A percentile compares a stretch with the other conserved stretches of the same genome.
Evolutionary conservation across 2,888 invertebrate species (phyloP).

Genomic region (Ceratothoa steindachneri): DNA sequence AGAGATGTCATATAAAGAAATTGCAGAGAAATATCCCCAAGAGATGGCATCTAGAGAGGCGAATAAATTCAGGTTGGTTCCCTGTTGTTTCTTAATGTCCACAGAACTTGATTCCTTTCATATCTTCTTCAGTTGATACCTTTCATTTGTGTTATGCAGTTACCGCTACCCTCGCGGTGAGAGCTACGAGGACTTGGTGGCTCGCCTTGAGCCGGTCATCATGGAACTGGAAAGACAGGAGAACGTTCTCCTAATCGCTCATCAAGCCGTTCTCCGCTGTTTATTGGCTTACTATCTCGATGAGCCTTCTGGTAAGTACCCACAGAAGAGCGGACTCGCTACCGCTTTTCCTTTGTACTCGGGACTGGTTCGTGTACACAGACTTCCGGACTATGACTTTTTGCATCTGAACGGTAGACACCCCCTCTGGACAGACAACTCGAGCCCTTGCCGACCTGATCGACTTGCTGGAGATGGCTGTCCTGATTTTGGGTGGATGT

Average conservation of each 20-base stretch:
- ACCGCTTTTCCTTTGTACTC: too few relatives aligned
- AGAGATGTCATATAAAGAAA: conserved; percentile 88
- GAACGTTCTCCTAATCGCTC: conserved; percentile 77
- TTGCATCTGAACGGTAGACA: too few relatives aligned
- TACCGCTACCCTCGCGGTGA: conserved; percentile 78
- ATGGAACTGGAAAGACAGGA: conserved; percentile 83
- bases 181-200: conserved; percentile 89
- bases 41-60: conserved; percentile 87
- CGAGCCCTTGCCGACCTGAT: too few relatives aligned
- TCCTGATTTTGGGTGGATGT: too few relatives aligned
- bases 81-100: not conserved
- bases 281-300: conserved; percentile 88
- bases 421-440: too few relatives aligned
- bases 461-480: too few relatives aligned
- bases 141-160: conserved; percentile 11
- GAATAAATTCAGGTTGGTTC: conserved; percentile 62
- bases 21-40: conserved; percentile 81
- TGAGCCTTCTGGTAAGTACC: conserved; percentile 68
- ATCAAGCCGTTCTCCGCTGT: conserved; percentile 85
- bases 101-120: not conserved
- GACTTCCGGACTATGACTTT: too few relatives aligned
- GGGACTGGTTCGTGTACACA: too few relatives aligned
- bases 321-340: not conserved
- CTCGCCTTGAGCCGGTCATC: conserved; percentile 82
- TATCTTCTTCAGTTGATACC: not conserved